These are phyloP conservation scores for Periophthalmus magnuspinnatus DNA, from an alignment of 2,797 vertebrate genomes.

Conservation along the genomic window DNA sequence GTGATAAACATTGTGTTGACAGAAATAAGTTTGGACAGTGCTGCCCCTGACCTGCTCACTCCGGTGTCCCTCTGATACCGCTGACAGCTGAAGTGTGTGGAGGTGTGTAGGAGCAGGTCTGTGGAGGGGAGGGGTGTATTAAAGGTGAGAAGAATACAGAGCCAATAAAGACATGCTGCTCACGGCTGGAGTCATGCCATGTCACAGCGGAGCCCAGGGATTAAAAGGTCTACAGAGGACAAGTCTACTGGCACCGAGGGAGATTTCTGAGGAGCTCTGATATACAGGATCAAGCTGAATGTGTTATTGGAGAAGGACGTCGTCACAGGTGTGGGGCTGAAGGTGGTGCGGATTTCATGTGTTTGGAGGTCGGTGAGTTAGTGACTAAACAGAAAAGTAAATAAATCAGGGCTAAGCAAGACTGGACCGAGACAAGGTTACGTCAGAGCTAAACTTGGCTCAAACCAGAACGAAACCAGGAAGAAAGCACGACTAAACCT, in stretches of 20 bases:
- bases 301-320: slow-evolving; percentile 6
- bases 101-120: slow-evolving; percentile 23
- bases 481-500: too few relatives aligned
- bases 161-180: slow-evolving; percentile 62
- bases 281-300: slow-evolving; percentile 1
- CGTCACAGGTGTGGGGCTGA: not conserved
- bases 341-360: too few relatives aligned
- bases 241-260: slow-evolving; percentile 45
- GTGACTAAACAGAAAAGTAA: too few relatives aligned
- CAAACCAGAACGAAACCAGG: too few relatives aligned
- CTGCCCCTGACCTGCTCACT: not conserved
- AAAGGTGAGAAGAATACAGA: slow-evolving; percentile 52
- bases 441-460: too few relatives aligned
- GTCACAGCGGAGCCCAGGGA: slow-evolving; percentile 51
- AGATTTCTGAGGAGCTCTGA: slow-evolving; percentile 10
- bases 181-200: slow-evolving; percentile 60
- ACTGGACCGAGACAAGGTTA: too few relatives aligned
- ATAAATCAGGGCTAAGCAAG: too few relatives aligned
- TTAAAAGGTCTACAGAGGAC: slow-evolving; percentile 63
- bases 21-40: not conserved
- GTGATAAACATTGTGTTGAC: not conserved
- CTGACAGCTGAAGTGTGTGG: slow-evolving; percentile 22
- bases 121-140: slow-evolving; percentile 29
- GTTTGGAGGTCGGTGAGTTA: too few relatives aligned
- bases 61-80: slow-evolving; percentile 12